phyloP scores from a whole-genome alignment of 2,797 vertebrate species.

The Liasis olivaceus region DNA sequence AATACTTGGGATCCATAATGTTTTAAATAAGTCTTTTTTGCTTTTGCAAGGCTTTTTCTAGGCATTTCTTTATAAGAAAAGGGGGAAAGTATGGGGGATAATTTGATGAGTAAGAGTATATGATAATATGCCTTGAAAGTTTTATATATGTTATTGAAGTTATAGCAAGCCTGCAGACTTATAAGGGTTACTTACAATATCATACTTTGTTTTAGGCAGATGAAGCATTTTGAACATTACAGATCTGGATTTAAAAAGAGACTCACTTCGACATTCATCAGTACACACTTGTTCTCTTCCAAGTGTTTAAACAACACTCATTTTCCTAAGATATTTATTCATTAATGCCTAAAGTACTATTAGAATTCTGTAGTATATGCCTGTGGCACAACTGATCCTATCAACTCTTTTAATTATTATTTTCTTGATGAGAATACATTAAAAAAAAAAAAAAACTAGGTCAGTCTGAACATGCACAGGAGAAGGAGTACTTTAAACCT shows the following conservation, averaged over 20 bases:
- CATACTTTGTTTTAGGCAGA: slow-evolving; percentile 35
- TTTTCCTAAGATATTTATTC: slow-evolving; percentile 55
- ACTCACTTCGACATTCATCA: slow-evolving; percentile 49
- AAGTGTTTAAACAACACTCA: slow-evolving; percentile 42
- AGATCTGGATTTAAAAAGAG: slow-evolving; percentile 42
- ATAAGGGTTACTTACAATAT: slow-evolving; percentile 29
- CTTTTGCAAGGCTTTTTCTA: not conserved
- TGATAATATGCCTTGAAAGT: slow-evolving; percentile 37
- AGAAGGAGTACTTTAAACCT: slow-evolving; percentile 68
- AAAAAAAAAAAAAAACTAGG: slow-evolving; percentile 51
- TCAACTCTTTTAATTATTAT: slow-evolving; percentile 55
- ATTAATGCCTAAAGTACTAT: slow-evolving; percentile 56
- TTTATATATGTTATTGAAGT: slow-evolving; percentile 37
- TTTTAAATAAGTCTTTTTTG: not conserved
- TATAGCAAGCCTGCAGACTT: slow-evolving; percentile 7
- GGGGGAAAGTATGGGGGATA: not conserved
- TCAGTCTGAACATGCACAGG: slow-evolving; percentile 37
- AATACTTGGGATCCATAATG: not conserved
- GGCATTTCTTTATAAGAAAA: not conserved
- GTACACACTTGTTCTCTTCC: slow-evolving; percentile 37
- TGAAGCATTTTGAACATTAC: slow-evolving; percentile 23
- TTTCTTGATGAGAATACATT: slow-evolving; percentile 55
- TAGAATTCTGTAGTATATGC: slow-evolving; percentile 61
- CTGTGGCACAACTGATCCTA: slow-evolving; percentile 54
- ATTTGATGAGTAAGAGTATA: slow-evolving; percentile 28